Conservation (phyloP, 2,797 vertebrate genomes). For the Leuciscus waleckii region DNA sequence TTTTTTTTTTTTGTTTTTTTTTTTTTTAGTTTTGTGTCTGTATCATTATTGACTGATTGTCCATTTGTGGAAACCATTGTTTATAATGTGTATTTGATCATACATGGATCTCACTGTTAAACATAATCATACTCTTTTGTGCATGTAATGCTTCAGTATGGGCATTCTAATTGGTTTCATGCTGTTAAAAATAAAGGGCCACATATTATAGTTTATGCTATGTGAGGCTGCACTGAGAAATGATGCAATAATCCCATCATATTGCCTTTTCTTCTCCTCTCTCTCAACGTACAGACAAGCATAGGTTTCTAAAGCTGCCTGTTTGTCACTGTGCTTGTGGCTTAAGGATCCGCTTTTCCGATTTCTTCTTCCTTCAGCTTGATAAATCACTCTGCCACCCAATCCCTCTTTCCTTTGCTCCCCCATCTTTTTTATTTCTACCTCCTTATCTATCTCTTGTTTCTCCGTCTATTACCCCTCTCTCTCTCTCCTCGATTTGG, state of each 20-base stretch:
- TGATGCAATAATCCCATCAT: conserved; percentile 6
- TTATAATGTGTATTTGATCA: neutral
- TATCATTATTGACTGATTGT: neutral
- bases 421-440: neutral
- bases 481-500: neutral
- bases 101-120: neutral
- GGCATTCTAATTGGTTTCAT: neutral
- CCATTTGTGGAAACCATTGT: neutral
- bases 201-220: neutral
- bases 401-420: conserved; percentile 1
- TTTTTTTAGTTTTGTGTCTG: neutral
- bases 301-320: conserved; percentile 19
- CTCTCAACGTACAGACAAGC: conserved; percentile 1
- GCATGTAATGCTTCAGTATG: neutral
- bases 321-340: neutral
- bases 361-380: conserved; percentile 37
- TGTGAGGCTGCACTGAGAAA: conserved; percentile 2
- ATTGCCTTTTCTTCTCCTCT: conserved; percentile 5
- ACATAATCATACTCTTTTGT: neutral
- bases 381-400: neutral
- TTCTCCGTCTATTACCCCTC: neutral
- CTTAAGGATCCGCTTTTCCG: conserved; percentile 7
- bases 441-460: neutral
- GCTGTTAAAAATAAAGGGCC: neutral
- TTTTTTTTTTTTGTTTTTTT: too few species aligned